These are phyloP conservation scores for Scomberomorus guttatus DNA, from an alignment of 2,797 vertebrate species.

Conservation along the genomic window DNA sequence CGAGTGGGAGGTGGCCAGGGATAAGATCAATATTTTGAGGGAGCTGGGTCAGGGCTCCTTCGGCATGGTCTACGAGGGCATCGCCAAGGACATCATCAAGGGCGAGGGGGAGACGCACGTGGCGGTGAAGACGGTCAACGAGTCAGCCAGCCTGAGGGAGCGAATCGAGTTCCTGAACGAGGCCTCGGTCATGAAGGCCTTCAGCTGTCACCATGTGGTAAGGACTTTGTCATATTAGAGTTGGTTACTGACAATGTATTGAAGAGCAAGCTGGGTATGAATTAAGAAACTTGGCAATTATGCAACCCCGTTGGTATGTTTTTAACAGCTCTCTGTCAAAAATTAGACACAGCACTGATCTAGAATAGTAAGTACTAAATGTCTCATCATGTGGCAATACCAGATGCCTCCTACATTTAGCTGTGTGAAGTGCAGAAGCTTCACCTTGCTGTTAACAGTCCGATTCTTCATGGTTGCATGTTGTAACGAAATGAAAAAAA, in stretches of 20 bases:
- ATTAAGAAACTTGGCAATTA: neutral
- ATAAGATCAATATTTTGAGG: constrained; percentile 92
- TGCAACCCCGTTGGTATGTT: neutral
- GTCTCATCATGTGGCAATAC: constrained; percentile 3
- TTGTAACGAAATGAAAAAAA: neutral
- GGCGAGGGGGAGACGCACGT: constrained; percentile 90
- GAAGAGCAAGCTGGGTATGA: constrained; percentile 3
- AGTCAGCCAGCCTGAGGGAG: constrained; percentile 94
- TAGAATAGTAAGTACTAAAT: constrained; percentile 11
- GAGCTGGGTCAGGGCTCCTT: constrained; percentile 98
- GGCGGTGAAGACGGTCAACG: constrained; percentile 97
- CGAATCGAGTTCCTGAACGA: constrained; percentile 98
- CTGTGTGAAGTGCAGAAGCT: constrained; percentile 21
- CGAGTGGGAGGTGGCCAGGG: constrained; percentile 95
- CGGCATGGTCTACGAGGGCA: constrained; percentile 98
- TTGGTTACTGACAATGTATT: no score
- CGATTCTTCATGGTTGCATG: neutral
- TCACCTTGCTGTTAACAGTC: neutral
- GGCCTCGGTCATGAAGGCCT: constrained; percentile 98
- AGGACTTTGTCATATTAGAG: no score
- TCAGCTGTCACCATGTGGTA: constrained; percentile 98
- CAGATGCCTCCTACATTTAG: neutral
- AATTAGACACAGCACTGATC: neutral
- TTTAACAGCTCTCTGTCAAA: constrained; percentile 1
- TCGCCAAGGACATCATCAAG: constrained; percentile 94